Percentiles rank a stretch among this genome's conserved stretches.
Conservation (phyloP, 2,797 vertebrate species). For the Tenualosa ilisha region DNA sequence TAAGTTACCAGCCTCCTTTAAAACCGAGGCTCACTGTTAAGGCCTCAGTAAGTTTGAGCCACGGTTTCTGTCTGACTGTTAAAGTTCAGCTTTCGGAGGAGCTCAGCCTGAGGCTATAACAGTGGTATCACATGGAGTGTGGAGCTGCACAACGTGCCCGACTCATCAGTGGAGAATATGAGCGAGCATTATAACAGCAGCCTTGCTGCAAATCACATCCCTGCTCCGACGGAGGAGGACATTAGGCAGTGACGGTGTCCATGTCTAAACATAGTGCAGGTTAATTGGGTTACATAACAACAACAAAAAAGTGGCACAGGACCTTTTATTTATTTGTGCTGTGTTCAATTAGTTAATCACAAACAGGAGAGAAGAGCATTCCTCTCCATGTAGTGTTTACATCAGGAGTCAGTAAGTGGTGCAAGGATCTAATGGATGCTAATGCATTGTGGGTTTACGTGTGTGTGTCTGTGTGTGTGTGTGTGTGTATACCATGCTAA, state of each 20-base stretch:
- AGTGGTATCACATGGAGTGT: neutral
- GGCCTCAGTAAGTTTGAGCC: neutral
- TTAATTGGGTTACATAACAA: constrained; percentile 14
- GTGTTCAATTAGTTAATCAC: neutral
- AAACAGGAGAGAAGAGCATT: neutral
- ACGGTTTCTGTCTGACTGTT: neutral
- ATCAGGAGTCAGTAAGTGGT: neutral
- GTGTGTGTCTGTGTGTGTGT: too few species aligned
- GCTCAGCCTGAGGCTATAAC: neutral
- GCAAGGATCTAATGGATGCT: neutral
- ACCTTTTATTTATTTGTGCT: neutral
- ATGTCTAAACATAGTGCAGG: neutral
- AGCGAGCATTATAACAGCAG: neutral
- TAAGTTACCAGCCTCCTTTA: too few species aligned
- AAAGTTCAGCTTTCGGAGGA: neutral
- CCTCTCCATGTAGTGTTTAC: neutral
- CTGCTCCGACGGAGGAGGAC: neutral
- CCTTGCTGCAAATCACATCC: neutral
- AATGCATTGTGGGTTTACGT: neutral
- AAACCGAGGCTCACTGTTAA: too few species aligned
- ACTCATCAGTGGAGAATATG: neutral
- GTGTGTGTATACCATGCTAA: neutral
- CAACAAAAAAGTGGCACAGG: neutral
- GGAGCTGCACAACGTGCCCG: neutral
- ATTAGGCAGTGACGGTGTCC: neutral